Conservation (phyloP, 1,140 invertebrate genomes). For the Acromyrmex charruanus region DNA sequence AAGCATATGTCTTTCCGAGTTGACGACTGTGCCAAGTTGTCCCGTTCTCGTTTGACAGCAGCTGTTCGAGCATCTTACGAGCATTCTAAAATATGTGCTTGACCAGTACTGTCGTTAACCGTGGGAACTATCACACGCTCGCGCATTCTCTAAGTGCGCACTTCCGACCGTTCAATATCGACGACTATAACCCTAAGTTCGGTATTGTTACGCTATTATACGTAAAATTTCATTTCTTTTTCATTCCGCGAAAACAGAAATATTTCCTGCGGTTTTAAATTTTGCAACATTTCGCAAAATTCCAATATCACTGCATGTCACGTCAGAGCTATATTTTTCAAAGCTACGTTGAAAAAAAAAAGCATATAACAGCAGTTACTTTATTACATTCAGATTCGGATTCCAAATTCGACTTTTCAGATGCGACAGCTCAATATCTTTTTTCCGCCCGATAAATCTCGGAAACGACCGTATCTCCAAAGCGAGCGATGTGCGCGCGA, state of each 20-base stretch:
- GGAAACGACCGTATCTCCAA: constrained; percentile 10
- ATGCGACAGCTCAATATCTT: background rate
- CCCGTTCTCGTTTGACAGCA: constrained; percentile 58
- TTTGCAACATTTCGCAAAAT: background rate
- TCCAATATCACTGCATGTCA: background rate
- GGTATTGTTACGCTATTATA: background rate
- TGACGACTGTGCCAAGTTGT: constrained; percentile 45
- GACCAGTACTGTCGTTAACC: constrained; percentile 56
- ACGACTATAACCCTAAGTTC: background rate
- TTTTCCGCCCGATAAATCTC: constrained; percentile 20
- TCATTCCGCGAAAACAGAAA: background rate
- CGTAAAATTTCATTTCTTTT: background rate
- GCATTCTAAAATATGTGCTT: constrained; percentile 55
- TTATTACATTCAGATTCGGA: background rate
- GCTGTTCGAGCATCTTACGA: constrained; percentile 54
- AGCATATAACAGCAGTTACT: background rate
- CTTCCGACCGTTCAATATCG: constrained; percentile 12
- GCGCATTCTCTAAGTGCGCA: background rate
- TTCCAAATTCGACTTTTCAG: background rate
- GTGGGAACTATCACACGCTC: constrained; percentile 40
- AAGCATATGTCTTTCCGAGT: constrained; percentile 46
- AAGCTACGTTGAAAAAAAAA: background rate
- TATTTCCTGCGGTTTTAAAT: background rate
- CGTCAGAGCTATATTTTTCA: background rate
- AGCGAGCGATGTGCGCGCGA: background rate